Percentiles rank a stretch among this genome's conserved stretches.
Evolutionary conservation across 2,888 invertebrate species (phyloP).

Genomic region (Ochropleura leucogaster): DNA sequence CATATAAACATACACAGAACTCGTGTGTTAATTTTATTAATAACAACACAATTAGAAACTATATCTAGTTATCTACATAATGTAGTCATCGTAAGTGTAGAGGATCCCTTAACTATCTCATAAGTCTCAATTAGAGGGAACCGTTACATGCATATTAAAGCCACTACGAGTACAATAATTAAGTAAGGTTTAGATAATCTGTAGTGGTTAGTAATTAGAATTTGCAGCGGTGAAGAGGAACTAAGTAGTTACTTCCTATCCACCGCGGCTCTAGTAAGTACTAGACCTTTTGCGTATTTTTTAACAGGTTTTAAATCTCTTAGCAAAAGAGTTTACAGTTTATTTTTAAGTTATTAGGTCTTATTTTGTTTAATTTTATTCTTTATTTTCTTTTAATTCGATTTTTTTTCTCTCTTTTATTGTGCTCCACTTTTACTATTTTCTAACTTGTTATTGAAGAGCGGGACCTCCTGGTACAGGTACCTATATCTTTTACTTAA

Average conservation of each 20-base stretch:
- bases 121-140: constrained; percentile 58
- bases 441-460: no score
- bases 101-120: constrained; percentile 42
- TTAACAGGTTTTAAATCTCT: no score
- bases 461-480: no score
- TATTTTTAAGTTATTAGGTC: no score
- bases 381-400: no score
- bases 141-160: constrained; percentile 53
- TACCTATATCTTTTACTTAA: no score
- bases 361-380: no score
- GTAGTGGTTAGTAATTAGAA: constrained; percentile 38
- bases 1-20: not conserved
- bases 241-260: not conserved
- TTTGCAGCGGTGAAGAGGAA: constrained; percentile 5
- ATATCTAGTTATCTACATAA: constrained; percentile 7
- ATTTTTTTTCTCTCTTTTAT: no score
- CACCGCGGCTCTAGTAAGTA: not conserved
- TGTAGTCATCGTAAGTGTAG: constrained; percentile 6
- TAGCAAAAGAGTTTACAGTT: no score
- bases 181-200: constrained; percentile 47
- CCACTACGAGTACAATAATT: constrained; percentile 36
- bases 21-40: not conserved
- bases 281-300: not conserved
- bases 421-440: no score
- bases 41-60: constrained; percentile 6